Conservation (phyloP, 2,888 invertebrate genomes). For the Barypeithes pellucidus region DNA sequence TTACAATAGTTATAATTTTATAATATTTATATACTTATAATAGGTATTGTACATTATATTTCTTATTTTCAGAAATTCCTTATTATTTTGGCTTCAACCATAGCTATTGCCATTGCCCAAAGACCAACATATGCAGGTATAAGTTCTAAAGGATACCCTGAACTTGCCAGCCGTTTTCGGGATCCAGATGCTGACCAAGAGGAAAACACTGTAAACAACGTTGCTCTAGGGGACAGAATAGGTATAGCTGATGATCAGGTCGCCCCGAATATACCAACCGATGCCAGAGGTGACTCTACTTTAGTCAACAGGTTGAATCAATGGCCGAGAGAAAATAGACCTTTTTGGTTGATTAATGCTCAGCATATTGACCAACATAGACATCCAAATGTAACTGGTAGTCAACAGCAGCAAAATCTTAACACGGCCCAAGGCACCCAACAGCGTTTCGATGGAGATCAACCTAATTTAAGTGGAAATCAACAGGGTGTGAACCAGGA, state of each 20-base stretch:
- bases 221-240: conserved; percentile 72
- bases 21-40: too few relatives aligned
- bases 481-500: not conserved
- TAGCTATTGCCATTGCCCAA: conserved; percentile 70
- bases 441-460: not conserved
- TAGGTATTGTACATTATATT: too few relatives aligned
- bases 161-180: conserved; percentile 70
- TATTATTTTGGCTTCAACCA: conserved; percentile 49
- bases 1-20: too few relatives aligned
- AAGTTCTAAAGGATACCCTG: conserved; percentile 76
- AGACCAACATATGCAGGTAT: conserved; percentile 79
- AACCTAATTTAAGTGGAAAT: conserved; percentile 3
- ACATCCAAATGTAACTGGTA: conserved; percentile 42
- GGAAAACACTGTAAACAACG: not conserved
- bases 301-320: conserved; percentile 77
- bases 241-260: conserved; percentile 70
- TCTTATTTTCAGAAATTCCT: conserved; percentile 58
- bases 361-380: conserved; percentile 74
- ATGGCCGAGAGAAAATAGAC: conserved; percentile 79
- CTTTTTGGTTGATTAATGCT: conserved; percentile 84
- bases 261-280: conserved; percentile 74
- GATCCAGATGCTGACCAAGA: conserved; percentile 59
- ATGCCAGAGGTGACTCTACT: conserved; percentile 78
- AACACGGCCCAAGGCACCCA: not conserved
- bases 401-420: not conserved